A percentile compares a stretch with the other conserved stretches of the same genome.
Evolutionary conservation across 1,140 invertebrate species (phyloP).

Genomic region (Zaprionus inermis): DNA sequence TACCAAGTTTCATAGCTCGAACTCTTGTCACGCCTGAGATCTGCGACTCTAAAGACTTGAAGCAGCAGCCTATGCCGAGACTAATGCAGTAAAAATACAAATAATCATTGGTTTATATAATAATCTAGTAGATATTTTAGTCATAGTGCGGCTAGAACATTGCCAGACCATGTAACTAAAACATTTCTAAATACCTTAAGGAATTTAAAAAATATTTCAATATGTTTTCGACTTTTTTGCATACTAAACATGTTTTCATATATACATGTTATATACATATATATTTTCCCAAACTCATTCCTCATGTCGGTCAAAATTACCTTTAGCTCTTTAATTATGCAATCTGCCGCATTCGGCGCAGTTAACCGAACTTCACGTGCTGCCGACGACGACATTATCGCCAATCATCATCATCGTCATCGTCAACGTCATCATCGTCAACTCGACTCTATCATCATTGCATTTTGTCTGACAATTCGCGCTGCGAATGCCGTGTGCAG

Average conservation of each 20-base stretch:
- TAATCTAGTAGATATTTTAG: too few species aligned
- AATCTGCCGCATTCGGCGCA: constrained; percentile 36
- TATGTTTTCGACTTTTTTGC: background rate
- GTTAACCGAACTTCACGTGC: constrained; percentile 21
- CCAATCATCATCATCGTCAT: constrained; percentile 24
- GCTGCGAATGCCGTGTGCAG: constrained; percentile 38
- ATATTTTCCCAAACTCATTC: background rate
- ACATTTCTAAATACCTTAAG: background rate
- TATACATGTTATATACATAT: background rate
- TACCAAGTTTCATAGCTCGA: too few species aligned
- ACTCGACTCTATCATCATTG: constrained; percentile 14
- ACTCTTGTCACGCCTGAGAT: background rate
- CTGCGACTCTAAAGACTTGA: background rate
- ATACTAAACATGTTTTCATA: background rate
- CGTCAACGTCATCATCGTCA: constrained; percentile 14
- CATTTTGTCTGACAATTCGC: constrained; percentile 32
- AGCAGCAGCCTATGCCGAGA: background rate
- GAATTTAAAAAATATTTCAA: background rate
- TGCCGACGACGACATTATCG: constrained; percentile 19
- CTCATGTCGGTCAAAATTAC: background rate
- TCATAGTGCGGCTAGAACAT: too few species aligned
- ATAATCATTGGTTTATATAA: too few species aligned
- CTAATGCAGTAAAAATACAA: background rate
- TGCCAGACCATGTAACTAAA: background rate
- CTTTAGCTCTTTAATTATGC: constrained; percentile 33